phyloP scores from a whole-genome alignment of 2,888 invertebrate genomes.

The Gnatocerus cornutus region DNA sequence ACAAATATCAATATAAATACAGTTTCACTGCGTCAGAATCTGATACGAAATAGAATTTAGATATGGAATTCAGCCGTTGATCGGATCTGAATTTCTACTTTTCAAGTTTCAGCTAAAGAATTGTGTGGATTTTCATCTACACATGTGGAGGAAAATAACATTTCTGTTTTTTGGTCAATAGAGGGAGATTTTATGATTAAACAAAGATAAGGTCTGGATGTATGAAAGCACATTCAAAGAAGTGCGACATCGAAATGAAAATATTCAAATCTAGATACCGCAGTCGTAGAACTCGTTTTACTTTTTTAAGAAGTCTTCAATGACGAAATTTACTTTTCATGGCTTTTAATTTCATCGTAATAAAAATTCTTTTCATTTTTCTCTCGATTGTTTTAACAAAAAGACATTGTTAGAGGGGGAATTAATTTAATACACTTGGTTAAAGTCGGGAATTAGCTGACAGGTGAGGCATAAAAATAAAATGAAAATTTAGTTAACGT shows the following conservation, averaged over 20 bases:
- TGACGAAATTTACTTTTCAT: slow-evolving; percentile 6
- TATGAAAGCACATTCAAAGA: slow-evolving; percentile 1
- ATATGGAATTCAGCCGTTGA: not conserved
- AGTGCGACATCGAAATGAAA: slow-evolving; percentile 20
- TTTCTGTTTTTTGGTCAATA: not conserved
- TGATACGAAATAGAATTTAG: not conserved
- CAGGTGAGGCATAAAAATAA: slow-evolving; percentile 25
- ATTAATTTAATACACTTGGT: slow-evolving; percentile 15
- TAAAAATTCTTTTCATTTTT: slow-evolving; percentile 26
- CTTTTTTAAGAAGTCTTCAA: not conserved
- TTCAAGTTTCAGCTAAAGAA: no score
- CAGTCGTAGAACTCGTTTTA: not conserved
- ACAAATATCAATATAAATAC: not conserved
- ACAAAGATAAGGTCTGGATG: no score
- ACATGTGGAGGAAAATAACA: not conserved
- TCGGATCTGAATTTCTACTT: no score
- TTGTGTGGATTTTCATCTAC: not conserved
- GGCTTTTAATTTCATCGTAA: slow-evolving; percentile 27
- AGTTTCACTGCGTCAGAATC: slow-evolving; percentile 1
- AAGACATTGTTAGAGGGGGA: slow-evolving; percentile 2
- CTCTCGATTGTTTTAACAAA: slow-evolving; percentile 20
- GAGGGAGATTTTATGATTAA: not conserved
- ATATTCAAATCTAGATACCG: slow-evolving; percentile 23
- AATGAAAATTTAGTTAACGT: slow-evolving; percentile 27
- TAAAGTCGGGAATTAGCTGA: slow-evolving; percentile 23